A percentile compares a stretch with the other conserved stretches of the same genome.
Evolutionary conservation across 2,888 invertebrate species (phyloP).

Genomic region (Aproaerema taeniolella): DNA sequence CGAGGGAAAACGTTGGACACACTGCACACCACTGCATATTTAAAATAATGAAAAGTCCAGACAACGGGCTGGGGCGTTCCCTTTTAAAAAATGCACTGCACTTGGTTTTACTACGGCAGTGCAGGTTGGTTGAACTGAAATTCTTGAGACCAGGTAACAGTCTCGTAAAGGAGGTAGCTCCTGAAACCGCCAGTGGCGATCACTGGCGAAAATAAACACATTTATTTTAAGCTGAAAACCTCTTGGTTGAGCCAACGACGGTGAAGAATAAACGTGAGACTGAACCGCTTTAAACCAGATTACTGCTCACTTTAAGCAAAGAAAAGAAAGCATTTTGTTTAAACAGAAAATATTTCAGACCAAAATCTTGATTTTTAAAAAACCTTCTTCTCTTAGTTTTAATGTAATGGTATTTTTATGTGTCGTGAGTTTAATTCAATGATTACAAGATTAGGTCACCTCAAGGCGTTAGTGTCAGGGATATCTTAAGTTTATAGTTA

Average conservation of each 20-base stretch:
- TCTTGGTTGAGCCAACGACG: constrained; percentile 31
- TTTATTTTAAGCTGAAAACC: constrained; percentile 8
- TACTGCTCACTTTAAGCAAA: constrained; percentile 1
- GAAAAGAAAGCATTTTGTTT: too few relatives aligned
- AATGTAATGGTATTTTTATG: too few relatives aligned
- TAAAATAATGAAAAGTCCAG: constrained; percentile 70
- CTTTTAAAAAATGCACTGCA: constrained; percentile 77
- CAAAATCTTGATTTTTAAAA: too few relatives aligned
- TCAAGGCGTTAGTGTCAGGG: constrained; percentile 4
- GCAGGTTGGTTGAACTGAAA: constrained; percentile 68
- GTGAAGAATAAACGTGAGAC: constrained; percentile 31
- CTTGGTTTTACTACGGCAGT: constrained; percentile 64
- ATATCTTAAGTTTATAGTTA: constrained; percentile 5
- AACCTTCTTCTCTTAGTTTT: too few relatives aligned
- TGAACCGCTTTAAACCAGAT: constrained; percentile 5
- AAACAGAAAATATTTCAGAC: too few relatives aligned
- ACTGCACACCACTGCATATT: constrained; percentile 72
- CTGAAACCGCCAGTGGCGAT: constrained; percentile 36
- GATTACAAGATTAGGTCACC: constrained; percentile 3
- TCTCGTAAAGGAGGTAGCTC: constrained; percentile 64
- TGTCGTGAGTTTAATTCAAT: constrained; percentile 8
- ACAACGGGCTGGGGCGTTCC: constrained; percentile 59
- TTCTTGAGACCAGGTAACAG: constrained; percentile 54
- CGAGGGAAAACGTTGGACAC: constrained; percentile 44
- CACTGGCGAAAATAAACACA: constrained; percentile 34